Conservation (phyloP, 2,113 vertebrate genomes). For the Peucedramus taeniatus region DNA sequence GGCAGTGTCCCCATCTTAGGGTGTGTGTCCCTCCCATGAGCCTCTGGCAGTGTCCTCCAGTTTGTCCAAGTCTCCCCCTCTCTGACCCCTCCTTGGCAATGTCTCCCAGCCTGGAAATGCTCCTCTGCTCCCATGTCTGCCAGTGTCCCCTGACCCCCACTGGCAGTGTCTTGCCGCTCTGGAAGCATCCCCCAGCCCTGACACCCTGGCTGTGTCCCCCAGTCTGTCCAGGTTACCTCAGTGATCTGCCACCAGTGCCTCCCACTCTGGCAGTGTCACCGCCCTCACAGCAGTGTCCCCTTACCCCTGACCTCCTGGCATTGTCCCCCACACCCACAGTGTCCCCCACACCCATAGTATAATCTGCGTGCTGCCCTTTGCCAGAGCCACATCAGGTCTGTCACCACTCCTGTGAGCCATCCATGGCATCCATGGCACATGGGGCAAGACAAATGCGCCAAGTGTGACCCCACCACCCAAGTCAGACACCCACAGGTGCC, state of each 20-base stretch:
- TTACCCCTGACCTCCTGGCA: background rate
- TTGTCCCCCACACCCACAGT: background rate
- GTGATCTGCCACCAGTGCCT: background rate
- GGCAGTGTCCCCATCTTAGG: background rate
- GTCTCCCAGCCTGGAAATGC: background rate
- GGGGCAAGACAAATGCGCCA: background rate
- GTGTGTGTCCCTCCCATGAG: background rate
- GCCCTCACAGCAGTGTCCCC: accelerated
- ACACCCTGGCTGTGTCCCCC: background rate
- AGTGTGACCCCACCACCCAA: background rate
- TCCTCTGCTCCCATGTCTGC: background rate
- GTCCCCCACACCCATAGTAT: background rate
- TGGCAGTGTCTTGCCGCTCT: background rate
- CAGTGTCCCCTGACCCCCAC: background rate
- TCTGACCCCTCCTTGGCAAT: background rate
- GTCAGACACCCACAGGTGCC: background rate
- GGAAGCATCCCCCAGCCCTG: background rate
- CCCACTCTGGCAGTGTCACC: background rate
- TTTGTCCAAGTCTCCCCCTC: background rate
- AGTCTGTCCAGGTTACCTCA: background rate
- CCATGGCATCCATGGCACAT: accelerated
- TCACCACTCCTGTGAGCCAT: background rate
- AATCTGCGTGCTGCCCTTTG: background rate
- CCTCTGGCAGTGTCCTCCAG: background rate
- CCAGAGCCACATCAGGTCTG: background rate